These are phyloP conservation scores for Rhodeus uyekii DNA, from an alignment of 2,797 vertebrate species.

Conservation along the genomic window DNA sequence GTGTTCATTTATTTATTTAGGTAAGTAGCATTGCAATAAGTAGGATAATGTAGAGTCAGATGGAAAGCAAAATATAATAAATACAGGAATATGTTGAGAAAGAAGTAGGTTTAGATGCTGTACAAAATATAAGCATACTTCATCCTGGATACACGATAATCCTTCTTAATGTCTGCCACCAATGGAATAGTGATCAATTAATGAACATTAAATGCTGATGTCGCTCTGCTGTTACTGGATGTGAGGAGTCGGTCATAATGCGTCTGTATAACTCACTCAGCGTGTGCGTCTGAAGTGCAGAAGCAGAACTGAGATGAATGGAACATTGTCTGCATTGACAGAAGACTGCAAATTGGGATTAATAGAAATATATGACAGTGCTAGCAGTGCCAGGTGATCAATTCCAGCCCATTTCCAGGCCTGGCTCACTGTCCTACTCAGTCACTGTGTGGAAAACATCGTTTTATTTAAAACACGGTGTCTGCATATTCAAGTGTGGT, in stretches of 20 bases:
- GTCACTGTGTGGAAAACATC: neutral
- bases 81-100: neutral
- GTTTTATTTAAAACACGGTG: constrained; percentile 18
- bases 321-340: constrained; percentile 35
- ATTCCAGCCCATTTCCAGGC: constrained; percentile 30
- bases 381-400: constrained; percentile 32
- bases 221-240: constrained; percentile 43
- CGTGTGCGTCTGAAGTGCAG: neutral
- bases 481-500: neutral
- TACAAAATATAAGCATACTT: neutral
- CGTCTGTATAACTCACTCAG: constrained; percentile 9
- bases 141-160: neutral
- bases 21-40: neutral
- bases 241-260: constrained; percentile 54
- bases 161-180: neutral
- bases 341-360: constrained; percentile 49
- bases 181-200: constrained; percentile 16
- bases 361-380: constrained; percentile 49
- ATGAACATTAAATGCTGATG: neutral
- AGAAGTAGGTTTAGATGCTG: neutral
- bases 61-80: neutral
- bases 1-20: neutral
- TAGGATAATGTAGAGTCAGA: neutral
- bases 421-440: constrained; percentile 9
- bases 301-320: constrained; percentile 52